phyloP scores from a whole-genome alignment of 1,140 invertebrate species.

The Euborellia annulipes region DNA sequence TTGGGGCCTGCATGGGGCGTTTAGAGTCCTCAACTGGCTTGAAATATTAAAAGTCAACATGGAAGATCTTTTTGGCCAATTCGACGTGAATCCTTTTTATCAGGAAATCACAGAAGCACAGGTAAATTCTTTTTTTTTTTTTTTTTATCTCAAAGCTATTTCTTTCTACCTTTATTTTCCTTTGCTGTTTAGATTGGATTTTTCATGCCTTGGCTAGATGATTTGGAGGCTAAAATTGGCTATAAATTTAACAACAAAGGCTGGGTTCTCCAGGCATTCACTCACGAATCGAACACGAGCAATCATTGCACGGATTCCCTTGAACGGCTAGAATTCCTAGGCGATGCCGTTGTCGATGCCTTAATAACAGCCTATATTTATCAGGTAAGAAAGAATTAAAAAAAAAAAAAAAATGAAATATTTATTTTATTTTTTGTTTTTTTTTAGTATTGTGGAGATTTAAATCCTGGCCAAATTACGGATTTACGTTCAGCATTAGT shows the following conservation, averaged over 20 bases:
- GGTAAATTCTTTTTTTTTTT: no score
- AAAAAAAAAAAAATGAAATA: background rate
- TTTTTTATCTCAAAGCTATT: no score
- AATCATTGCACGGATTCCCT: conserved; percentile 82
- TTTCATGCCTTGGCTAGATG: conserved; percentile 22
- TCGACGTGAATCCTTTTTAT: conserved; percentile 20
- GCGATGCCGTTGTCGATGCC: conserved; percentile 72
- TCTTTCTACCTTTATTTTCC: no score
- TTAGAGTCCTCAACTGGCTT: conserved; percentile 58
- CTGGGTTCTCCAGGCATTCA: conserved; percentile 65
- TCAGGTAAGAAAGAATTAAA: background rate
- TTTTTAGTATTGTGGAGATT: conserved; percentile 50
- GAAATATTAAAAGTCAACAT: conserved; percentile 37
- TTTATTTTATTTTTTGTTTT: conserved; percentile 6
- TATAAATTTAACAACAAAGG: conserved; percentile 48
- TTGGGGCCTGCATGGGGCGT: conserved; percentile 35
- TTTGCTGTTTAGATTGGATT: conserved; percentile 25
- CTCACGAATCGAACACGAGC: conserved; percentile 77
- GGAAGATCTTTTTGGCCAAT: conserved; percentile 23
- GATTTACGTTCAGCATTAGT: conserved; percentile 86
- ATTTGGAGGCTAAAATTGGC: conserved; percentile 43
- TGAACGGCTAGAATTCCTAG: conserved; percentile 87
- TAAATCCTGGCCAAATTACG: conserved; percentile 71
- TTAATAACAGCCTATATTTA: no score
- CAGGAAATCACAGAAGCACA: no score